Evolutionary conservation across 2,888 invertebrate genomes (phyloP), one percentile per base, ranked within the genome.

Genomic region (Epirrhoe tristata): DNA sequence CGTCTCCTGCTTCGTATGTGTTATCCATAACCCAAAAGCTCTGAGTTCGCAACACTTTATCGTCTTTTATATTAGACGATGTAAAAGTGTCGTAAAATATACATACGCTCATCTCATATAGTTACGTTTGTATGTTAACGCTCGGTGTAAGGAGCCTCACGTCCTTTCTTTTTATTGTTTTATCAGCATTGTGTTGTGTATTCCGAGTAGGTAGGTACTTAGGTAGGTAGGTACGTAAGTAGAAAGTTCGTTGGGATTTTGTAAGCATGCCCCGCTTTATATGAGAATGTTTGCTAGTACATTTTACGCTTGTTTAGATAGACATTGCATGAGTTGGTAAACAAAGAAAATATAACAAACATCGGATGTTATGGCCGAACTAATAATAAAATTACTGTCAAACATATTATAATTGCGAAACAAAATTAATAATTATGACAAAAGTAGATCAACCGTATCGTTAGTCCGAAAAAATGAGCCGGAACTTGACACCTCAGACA

Each of bases 41-140:
- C 60, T 31, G 16, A 63, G 55, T 55, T 31, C 59, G 66, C 64
- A 65, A 66, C 70, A 66, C 76, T 80, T 81, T 80, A 81, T 80
- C 81, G 81, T 74, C 57, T 74, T 71, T 77, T 74, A 79, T 82
- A 81, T 81, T 78, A 81, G 79, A 79, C 74, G 75, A 74, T 68
- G 76, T 74, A 74, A 79, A 74, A 73, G 74, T 52, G 67, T 73
- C 76, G 79, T 81, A 80, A 78, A 77, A 68, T 67, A 72, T 70
- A 63, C 69, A 71, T 70, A 73, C 73, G 74, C 74, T 74, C 32
- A 14, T 71, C 24, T 24, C 24, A 24, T 24, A 24, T 24, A 24
- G 24, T 24, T 24, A 61, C 53, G 62, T 70, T 70, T 74, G 71
- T 70, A 65, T 69, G 70, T 63, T 66, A 68, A 62, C 69, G 63